Evolutionary conservation across 2,797 vertebrate genomes (phyloP).

Genomic region (Cossypha niveicapilla): DNA sequence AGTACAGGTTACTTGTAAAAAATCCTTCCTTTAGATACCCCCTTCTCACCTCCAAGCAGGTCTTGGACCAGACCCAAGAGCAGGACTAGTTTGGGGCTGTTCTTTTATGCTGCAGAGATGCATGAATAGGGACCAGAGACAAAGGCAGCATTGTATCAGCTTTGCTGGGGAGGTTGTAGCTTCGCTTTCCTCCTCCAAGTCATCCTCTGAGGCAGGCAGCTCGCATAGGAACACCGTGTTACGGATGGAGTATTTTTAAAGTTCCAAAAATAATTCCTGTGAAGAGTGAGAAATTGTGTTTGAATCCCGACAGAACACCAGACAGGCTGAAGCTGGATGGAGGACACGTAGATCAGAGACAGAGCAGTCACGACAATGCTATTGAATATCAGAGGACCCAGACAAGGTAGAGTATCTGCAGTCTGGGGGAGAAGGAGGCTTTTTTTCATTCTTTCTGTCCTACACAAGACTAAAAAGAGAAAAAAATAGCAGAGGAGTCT

Average conservation of each 20-base stretch:
- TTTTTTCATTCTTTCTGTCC: neutral
- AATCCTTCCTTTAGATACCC: neutral
- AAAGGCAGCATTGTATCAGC: neutral
- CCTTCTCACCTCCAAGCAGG: neutral
- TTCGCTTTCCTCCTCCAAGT: neutral
- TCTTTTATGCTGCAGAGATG: neutral
- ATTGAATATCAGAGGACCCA: neutral
- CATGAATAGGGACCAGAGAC: neutral
- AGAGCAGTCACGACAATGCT: slow-evolving; percentile 1
- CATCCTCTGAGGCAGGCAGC: slow-evolving; percentile 2
- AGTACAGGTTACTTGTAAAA: neutral
- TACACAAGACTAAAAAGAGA: neutral
- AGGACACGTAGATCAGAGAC: slow-evolving; percentile 3
- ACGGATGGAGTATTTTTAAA: slow-evolving; percentile 50
- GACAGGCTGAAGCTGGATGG: slow-evolving; percentile 1
- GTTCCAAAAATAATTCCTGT: slow-evolving; percentile 30
- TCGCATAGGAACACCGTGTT: neutral
- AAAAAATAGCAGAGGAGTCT: neutral
- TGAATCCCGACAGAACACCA: neutral
- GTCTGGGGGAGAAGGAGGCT: neutral
- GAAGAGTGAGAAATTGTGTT: slow-evolving; percentile 14
- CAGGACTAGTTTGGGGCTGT: neutral
- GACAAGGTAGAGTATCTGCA: neutral
- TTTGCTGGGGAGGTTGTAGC: neutral
- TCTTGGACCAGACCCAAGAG: neutral